Conservation (phyloP, 2,888 invertebrate species). For the Dioctria rufipes region DNA sequence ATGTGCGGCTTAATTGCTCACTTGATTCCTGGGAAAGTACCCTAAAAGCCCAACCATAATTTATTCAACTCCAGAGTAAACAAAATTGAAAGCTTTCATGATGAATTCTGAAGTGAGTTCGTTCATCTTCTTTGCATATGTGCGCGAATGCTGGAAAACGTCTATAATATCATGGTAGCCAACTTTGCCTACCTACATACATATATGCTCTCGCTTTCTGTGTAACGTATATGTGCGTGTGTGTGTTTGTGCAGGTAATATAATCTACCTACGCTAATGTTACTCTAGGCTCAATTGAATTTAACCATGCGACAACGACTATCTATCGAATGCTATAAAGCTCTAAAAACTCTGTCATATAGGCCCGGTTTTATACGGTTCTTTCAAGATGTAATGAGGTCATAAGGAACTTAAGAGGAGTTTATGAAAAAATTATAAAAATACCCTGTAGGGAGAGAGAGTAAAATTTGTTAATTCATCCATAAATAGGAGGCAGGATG, state of each 20-base stretch:
- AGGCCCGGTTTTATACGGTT: neutral
- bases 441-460: neutral
- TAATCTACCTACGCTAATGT: neutral
- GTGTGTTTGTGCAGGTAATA: no score
- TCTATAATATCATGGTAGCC: no score
- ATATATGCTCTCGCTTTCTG: no score
- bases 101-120: conserved; percentile 5
- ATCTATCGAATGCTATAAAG: neutral
- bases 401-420: neutral
- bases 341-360: neutral
- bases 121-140: conserved; percentile 4
- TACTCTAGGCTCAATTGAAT: neutral
- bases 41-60: conserved; percentile 32
- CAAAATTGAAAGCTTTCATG: conserved; percentile 38
- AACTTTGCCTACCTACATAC: no score
- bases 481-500: neutral
- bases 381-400: neutral
- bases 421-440: neutral
- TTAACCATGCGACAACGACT: conserved; percentile 1
- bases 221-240: no score
- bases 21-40: conserved; percentile 22
- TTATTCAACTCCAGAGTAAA: conserved; percentile 37
- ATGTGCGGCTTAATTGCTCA: conserved; percentile 36
- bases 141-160: neutral
- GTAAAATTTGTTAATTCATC: neutral